phyloP scores from a whole-genome alignment of 2,888 invertebrate species.

The Ganaspis brasiliensis region DNA sequence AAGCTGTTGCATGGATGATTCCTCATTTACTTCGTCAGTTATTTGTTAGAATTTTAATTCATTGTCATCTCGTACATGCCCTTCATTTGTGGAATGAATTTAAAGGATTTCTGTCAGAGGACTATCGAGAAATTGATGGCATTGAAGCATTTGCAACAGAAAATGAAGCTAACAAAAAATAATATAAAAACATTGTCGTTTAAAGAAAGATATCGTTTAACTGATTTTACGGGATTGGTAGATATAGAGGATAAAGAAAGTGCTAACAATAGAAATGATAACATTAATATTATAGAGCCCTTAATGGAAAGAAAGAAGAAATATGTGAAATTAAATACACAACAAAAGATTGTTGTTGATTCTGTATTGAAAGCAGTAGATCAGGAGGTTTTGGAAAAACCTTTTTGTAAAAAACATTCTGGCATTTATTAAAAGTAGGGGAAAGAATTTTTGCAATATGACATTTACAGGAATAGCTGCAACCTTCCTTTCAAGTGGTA shows the following conservation, averaged over 20 bases:
- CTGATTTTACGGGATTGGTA: background rate
- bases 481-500: constrained; percentile 44
- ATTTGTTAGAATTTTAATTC: too few species aligned
- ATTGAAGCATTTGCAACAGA: too few species aligned
- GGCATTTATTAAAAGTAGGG: constrained; percentile 52
- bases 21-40: too few species aligned
- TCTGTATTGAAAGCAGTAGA: background rate
- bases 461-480: constrained; percentile 56
- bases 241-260: background rate
- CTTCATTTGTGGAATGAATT: too few species aligned
- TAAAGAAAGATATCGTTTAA: background rate
- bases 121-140: too few species aligned
- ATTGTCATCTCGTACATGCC: too few species aligned
- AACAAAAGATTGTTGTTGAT: background rate
- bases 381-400: background rate
- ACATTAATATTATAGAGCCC: too few species aligned
- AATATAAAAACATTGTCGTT: too few species aligned
- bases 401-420: constrained; percentile 40
- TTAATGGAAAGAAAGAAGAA: too few species aligned
- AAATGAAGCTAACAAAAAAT: constrained; percentile 36
- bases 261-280: too few species aligned
- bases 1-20: too few species aligned
- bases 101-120: too few species aligned
- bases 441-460: constrained; percentile 49
- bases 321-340: constrained; percentile 42